Evolutionary conservation across 2,888 invertebrate species (phyloP), one percentile per base, ranked within the genome.

Genomic region (Hemithea aestivaria): DNA sequence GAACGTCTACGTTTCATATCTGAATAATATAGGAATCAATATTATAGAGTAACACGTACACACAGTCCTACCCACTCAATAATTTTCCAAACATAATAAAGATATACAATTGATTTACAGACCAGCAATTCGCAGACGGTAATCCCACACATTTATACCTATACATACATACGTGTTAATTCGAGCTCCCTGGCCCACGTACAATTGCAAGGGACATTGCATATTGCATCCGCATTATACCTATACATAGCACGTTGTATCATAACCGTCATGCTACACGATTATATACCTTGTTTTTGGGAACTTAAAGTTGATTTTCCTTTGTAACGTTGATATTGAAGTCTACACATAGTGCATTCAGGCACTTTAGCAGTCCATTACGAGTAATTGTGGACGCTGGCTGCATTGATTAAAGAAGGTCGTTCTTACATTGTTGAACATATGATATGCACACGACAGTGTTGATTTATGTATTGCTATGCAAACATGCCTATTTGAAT

Each of bases 351-450:
- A 56, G 49, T 40, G 52, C 54, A 62, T 53, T 62, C 57, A 53
- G 41, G 51, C 58, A 70, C 60, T 81, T 75, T 63, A 79, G 83
- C 78, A 78, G 63, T 48, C 73, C 53, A 81, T 84, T 83, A 74
- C 66, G 64, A 47, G 65, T 78, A 71, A 81, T 82, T 82, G 80
- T 69, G 68, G 65, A 74, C 74, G 73, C 52, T 65, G 64, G 51
- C 48, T 66, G 74, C 76, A 82, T 81, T 80, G 70, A 79, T 74
- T 72, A 74, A 74, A 64, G 73, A 77, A 73, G 73, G 70, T 66
- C 69, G 60, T 46, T 27, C 41, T 45, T 58, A 66, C 66, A 69
- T 54, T 72, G 70, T 69, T 52, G 64, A 59, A 28, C 20, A 36
- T 36, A 36, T 28, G 33, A 41, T 24, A 30, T 35, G 29, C 10